Conservation (phyloP, 2,113 vertebrate genomes). For the Podocnemis expansa region DNA sequence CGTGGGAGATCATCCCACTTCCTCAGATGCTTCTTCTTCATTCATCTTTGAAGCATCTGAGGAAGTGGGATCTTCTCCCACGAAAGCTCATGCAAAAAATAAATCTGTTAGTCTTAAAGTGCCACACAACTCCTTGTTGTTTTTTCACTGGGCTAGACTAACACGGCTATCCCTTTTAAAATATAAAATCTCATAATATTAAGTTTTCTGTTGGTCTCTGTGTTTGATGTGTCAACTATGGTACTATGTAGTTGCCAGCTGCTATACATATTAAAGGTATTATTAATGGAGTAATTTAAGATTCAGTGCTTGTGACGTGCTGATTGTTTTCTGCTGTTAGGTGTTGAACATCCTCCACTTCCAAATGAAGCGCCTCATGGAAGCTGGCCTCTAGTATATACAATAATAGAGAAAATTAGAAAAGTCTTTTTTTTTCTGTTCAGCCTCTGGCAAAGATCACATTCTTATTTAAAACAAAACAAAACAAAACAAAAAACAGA, state of each 20-base stretch:
- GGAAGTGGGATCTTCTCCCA: too few relatives aligned
- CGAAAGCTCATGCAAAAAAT: too few relatives aligned
- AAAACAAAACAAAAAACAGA: background rate
- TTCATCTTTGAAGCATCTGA: too few relatives aligned
- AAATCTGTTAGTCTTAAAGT: too few relatives aligned
- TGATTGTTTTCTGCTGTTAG: background rate
- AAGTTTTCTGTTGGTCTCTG: background rate
- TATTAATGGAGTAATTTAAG: background rate
- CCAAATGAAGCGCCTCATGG: background rate
- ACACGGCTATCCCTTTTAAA: too few relatives aligned
- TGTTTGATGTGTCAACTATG: background rate
- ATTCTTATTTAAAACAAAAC: background rate
- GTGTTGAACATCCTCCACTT: background rate
- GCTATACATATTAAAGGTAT: fast-evolving
- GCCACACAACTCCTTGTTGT: too few relatives aligned
- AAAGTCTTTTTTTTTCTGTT: background rate
- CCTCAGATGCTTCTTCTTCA: too few relatives aligned
- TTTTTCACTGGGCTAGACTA: too few relatives aligned
- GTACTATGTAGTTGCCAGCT: background rate
- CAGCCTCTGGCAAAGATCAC: background rate
- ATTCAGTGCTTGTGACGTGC: background rate
- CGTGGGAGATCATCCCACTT: too few relatives aligned
- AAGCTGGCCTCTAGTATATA: background rate
- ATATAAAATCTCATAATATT: background rate
- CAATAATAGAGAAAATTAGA: fast-evolving